Percentiles rank a stretch among this genome's conserved stretches.
phyloP scores from a whole-genome alignment of 2,113 vertebrate genomes.

The Ammodramus savannarum region DNA sequence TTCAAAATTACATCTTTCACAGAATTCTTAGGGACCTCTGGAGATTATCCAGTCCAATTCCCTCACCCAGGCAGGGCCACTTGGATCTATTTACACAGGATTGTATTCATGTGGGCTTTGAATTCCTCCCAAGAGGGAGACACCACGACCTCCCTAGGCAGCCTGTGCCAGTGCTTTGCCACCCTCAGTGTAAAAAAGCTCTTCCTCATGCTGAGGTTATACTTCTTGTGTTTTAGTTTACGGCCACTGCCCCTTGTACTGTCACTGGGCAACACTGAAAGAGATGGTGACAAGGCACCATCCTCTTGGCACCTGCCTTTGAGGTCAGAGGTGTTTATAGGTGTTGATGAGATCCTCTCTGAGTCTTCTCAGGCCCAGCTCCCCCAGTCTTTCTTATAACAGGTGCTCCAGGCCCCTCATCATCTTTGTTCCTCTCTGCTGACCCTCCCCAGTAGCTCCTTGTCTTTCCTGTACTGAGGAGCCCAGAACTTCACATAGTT shows the following conservation, averaged over 20 bases:
- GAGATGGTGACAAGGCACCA: neutral
- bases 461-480: neutral
- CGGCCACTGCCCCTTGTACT: neutral
- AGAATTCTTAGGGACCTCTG: neutral
- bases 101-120: neutral
- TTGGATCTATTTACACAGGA: neutral
- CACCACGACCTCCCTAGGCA: neutral
- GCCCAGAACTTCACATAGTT: neutral
- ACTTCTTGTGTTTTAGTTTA: neutral
- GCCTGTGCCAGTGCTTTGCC: neutral
- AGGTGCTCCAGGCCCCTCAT: neutral
- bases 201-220: neutral
- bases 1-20: neutral
- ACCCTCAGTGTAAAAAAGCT: neutral
- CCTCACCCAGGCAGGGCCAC: neutral
- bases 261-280: neutral
- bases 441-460: neutral
- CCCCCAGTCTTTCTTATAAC: rapidly evolving
- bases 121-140: neutral
- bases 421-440: neutral
- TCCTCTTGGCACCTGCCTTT: neutral
- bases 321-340: neutral
- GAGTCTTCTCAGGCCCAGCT: neutral
- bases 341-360: neutral
- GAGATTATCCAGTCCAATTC: neutral